phyloP scores from a whole-genome alignment of 2,113 vertebrate species.

The Chelonoidis abingdonii region DNA sequence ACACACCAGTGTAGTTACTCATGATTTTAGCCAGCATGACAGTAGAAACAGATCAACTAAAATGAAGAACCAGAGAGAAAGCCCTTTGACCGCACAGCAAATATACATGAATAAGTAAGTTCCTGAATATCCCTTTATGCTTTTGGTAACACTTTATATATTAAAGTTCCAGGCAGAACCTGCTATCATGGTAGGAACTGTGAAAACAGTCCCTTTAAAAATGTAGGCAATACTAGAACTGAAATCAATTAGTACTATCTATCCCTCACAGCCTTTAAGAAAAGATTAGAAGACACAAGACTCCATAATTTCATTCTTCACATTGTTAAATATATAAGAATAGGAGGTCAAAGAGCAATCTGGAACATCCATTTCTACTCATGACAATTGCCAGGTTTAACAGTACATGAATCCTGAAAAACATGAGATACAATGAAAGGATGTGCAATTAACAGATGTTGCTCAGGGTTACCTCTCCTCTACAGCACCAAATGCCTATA shows the following conservation, averaged over 20 bases:
- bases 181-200: neutral
- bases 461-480: conserved; percentile 67
- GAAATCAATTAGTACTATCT: neutral
- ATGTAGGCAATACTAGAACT: neutral
- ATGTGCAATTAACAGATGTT: conserved; percentile 61
- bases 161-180: neutral
- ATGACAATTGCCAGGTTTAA: conserved; percentile 38
- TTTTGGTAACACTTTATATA: neutral
- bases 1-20: neutral
- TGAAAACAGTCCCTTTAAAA: neutral
- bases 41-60: neutral
- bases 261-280: neutral
- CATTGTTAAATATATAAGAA: conserved; percentile 22
- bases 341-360: neutral
- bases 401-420: conserved; percentile 55
- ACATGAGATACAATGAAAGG: conserved; percentile 39
- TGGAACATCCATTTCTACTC: conserved; percentile 29
- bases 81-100: neutral
- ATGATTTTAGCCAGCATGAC: neutral
- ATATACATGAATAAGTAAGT: neutral
- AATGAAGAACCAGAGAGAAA: neutral
- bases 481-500: conserved; percentile 65
- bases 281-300: neutral
- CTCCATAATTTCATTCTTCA: neutral
- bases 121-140: neutral